Conservation (phyloP, 2,113 vertebrate species). For the Puntigrus tetrazona region DNA sequence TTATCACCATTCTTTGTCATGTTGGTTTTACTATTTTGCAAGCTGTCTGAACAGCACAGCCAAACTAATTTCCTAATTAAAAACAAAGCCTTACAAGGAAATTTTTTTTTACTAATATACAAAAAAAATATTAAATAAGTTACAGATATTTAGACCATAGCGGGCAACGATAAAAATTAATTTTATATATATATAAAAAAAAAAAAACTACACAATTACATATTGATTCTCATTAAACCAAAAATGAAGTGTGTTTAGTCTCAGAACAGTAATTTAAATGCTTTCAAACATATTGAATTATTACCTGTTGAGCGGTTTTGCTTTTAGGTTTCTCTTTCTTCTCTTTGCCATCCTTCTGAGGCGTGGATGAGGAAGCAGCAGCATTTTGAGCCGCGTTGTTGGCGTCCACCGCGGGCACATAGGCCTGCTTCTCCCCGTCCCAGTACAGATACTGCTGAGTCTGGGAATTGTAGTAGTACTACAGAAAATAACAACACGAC, state of each 20-base stretch:
- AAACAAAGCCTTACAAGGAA: too few relatives aligned
- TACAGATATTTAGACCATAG: too few relatives aligned
- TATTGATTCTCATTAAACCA: too few relatives aligned
- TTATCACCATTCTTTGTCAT: too few relatives aligned
- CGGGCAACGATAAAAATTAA: too few relatives aligned
- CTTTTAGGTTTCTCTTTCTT: constrained; percentile 98
- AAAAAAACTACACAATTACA: too few relatives aligned
- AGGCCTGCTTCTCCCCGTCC: constrained; percentile 94
- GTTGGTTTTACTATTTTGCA: too few relatives aligned
- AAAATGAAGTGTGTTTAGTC: not conserved
- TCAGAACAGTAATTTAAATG: not conserved
- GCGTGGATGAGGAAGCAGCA: not conserved
- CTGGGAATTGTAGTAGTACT: constrained; percentile 98
- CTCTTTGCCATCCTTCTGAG: constrained; percentile 81
- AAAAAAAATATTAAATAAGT: too few relatives aligned
- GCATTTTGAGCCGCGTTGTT: not conserved
- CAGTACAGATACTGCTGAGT: constrained; percentile 98
- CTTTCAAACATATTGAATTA: not conserved
- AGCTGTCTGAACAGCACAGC: too few relatives aligned
- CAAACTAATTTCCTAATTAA: too few relatives aligned
- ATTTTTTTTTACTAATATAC: too few relatives aligned
- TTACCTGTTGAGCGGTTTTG: constrained; percentile 97
- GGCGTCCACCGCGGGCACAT: constrained; percentile 79
- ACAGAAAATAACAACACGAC: not conserved
- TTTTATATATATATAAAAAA: too few relatives aligned